Conservation (phyloP, 2,113 vertebrate species). For the Meriones unguiculatus region DNA sequence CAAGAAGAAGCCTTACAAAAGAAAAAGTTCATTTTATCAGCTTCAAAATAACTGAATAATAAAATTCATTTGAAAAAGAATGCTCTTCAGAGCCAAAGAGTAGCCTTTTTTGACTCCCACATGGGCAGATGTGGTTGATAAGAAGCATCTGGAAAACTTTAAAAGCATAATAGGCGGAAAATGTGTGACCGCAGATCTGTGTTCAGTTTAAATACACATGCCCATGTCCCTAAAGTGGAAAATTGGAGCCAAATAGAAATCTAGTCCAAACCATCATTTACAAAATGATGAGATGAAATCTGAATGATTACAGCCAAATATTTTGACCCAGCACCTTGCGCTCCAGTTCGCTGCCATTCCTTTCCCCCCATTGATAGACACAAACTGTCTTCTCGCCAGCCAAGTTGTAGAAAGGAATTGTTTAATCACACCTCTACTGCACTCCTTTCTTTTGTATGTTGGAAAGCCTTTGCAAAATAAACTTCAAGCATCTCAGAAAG, state of each 20-base stretch:
- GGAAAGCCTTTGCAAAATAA: background rate
- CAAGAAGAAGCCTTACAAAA: background rate
- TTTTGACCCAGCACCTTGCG: background rate
- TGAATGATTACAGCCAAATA: background rate
- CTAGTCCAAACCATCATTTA: background rate
- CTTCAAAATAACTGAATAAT: background rate
- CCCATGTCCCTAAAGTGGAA: background rate
- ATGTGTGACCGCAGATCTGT: background rate
- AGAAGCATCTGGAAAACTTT: slow-evolving; percentile 20
- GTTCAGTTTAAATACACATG: background rate
- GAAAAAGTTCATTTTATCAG: slow-evolving; percentile 33
- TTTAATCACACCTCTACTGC: background rate
- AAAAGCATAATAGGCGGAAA: slow-evolving; percentile 4
- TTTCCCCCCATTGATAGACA: background rate
- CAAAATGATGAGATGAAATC: background rate
- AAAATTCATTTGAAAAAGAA: slow-evolving; percentile 49
- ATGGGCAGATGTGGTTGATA: background rate
- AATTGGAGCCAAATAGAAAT: slow-evolving; percentile 8
- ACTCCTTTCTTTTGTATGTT: background rate
- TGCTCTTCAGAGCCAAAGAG: background rate
- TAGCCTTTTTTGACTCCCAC: background rate
- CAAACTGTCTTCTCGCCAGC: background rate
- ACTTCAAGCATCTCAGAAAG: background rate
- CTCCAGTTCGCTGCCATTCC: background rate
- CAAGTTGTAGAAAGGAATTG: background rate